These are phyloP conservation scores for Lepidurus packardi DNA, from an alignment of 1,140 invertebrate genomes.

Conservation along the genomic window DNA sequence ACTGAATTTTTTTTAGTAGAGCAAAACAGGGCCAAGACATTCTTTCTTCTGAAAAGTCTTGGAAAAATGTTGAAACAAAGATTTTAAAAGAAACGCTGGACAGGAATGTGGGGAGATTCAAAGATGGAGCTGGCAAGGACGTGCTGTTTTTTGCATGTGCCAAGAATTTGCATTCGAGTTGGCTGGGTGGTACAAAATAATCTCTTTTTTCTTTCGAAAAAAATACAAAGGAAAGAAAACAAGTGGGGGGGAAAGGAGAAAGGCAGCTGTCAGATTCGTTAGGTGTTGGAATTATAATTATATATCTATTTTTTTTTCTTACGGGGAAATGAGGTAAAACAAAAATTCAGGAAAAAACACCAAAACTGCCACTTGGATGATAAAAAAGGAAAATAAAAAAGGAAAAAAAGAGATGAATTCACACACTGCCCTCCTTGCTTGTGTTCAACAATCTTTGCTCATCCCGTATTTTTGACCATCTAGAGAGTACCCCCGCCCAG, in stretches of 20 bases:
- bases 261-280: not conserved
- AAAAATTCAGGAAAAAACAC: not conserved
- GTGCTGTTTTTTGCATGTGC: conserved; percentile 6
- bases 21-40: no score
- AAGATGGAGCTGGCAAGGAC: not conserved
- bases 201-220: no score
- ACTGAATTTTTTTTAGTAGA: no score
- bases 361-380: not conserved
- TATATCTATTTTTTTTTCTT: no score
- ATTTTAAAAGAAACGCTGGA: no score
- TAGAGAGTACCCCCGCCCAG: not conserved
- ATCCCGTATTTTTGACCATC: conserved; percentile 11
- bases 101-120: not conserved
- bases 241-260: not conserved
- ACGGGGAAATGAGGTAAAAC: no score
- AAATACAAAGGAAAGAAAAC: not conserved
- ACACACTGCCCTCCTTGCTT: conserved; percentile 15
- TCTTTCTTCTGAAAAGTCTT: no score
- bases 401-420: not conserved
- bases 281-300: no score
- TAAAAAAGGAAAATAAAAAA: no score
- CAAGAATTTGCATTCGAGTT: conserved; percentile 11
- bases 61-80: no score
- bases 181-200: not conserved
- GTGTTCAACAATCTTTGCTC: conserved; percentile 15